phyloP scores from a whole-genome alignment of 2,888 invertebrate species.

The Linyphia triangularis region DNA sequence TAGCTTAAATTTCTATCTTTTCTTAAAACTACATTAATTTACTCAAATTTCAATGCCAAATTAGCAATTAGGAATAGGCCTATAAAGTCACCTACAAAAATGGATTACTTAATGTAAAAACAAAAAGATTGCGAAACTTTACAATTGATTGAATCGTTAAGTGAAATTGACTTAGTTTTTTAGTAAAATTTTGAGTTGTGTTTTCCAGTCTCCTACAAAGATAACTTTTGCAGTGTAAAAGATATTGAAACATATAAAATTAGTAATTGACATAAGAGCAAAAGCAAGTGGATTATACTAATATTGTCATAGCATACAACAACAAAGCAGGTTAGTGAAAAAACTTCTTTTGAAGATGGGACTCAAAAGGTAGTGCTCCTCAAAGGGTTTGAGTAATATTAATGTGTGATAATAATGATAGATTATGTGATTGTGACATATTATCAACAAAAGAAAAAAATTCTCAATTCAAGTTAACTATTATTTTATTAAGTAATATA shows the following conservation, averaged over 20 bases:
- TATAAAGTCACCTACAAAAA: too few relatives aligned
- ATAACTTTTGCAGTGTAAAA: conserved; percentile 47
- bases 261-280: conserved; percentile 28
- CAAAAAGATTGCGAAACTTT: too few relatives aligned
- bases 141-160: too few relatives aligned
- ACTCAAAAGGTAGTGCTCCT: conserved; percentile 61
- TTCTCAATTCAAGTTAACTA: conserved; percentile 22
- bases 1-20: not conserved
- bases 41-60: not conserved
- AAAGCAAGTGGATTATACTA: conserved; percentile 34
- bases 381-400: conserved; percentile 62
- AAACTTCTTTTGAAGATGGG: conserved; percentile 61
- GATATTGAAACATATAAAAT: conserved; percentile 27
- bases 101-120: too few relatives aligned
- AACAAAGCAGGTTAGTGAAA: conserved; percentile 56
- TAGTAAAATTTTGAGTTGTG: not conserved
- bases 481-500: conserved; percentile 69
- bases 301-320: conserved; percentile 15
- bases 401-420: not conserved
- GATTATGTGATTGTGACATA: not conserved
- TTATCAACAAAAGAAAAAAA: conserved; percentile 25
- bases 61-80: not conserved
- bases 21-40: not conserved
- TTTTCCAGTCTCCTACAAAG: not conserved
- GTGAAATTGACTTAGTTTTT: too few relatives aligned